A percentile compares a stretch with the other conserved stretches of the same genome.
phyloP scores from a whole-genome alignment of 2,113 vertebrate genomes.

The Monopterus albus region DNA sequence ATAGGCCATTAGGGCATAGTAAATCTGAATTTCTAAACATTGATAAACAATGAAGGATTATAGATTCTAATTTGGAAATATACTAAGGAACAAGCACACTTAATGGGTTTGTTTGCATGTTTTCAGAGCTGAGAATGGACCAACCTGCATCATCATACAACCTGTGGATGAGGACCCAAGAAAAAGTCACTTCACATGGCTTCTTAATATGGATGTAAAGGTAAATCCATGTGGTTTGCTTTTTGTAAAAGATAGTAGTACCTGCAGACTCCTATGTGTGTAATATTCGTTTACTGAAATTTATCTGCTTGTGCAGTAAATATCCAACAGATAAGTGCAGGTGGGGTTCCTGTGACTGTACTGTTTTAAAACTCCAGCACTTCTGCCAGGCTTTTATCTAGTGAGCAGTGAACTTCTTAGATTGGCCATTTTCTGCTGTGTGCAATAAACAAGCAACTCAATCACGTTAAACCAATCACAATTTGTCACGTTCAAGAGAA shows the following conservation, averaged over 20 bases:
- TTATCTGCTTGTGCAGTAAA: too few relatives aligned
- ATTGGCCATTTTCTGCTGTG: not conserved
- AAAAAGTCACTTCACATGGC: constrained; percentile 83
- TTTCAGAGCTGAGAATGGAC: constrained; percentile 83
- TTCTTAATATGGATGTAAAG: constrained; percentile 87
- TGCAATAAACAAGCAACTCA: too few relatives aligned
- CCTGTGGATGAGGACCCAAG: constrained; percentile 36
- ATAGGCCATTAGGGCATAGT: too few relatives aligned
- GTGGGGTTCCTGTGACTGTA: not conserved
- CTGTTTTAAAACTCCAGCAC: not conserved
- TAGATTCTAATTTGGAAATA: too few relatives aligned
- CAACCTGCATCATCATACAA: constrained; percentile 84
- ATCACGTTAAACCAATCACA: too few relatives aligned
- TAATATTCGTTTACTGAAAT: too few relatives aligned
- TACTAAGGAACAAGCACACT: not conserved
- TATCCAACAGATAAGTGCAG: too few relatives aligned
- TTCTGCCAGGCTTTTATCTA: not conserved
- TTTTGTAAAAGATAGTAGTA: too few relatives aligned
- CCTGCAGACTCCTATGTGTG: too few relatives aligned
- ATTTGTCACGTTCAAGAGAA: too few relatives aligned
- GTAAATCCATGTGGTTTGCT: constrained; percentile 30
- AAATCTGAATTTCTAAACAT: too few relatives aligned
- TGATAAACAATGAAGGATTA: too few relatives aligned
- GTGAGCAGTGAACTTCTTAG: not conserved
- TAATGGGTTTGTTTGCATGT: not conserved